A percentile compares a stretch with the other conserved stretches of the same genome.
Conservation (phyloP, 2,797 vertebrate species). For the Fringilla coelebs region DNA sequence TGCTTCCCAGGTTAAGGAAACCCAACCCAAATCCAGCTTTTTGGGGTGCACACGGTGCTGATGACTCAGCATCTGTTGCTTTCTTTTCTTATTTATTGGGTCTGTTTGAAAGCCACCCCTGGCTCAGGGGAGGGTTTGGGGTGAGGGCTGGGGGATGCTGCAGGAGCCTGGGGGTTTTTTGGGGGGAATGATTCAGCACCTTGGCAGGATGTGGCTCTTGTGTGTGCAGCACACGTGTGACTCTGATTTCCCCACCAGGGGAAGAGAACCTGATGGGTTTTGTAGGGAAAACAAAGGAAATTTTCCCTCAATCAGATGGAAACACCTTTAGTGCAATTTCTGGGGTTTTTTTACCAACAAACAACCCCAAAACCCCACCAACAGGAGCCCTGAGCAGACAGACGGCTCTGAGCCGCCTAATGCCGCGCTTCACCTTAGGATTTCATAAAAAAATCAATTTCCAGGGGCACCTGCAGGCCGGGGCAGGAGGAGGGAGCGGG, state of each 20-base stretch:
- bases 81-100: fast-evolving
- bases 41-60: not conserved
- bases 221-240: fast-evolving
- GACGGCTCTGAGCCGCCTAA: not conserved
- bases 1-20: not conserved
- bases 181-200: not conserved
- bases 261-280: not conserved
- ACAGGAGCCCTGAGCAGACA: not conserved
- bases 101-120: fast-evolving
- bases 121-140: not conserved
- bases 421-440: not conserved
- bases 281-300: not conserved
- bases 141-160: not conserved
- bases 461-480: not conserved
- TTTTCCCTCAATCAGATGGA: fast-evolving
- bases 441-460: not conserved
- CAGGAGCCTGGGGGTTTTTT: not conserved
- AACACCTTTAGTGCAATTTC: not conserved
- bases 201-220: not conserved
- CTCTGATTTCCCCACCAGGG: not conserved
- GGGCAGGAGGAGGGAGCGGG: not conserved
- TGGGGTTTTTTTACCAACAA: not conserved
- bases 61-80: constrained; percentile 41
- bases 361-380: not conserved
- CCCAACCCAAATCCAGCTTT: not conserved